Percentiles rank a stretch among this genome's conserved stretches.
Conservation (phyloP, 2,888 invertebrate species). For the Sycophila texana region DNA sequence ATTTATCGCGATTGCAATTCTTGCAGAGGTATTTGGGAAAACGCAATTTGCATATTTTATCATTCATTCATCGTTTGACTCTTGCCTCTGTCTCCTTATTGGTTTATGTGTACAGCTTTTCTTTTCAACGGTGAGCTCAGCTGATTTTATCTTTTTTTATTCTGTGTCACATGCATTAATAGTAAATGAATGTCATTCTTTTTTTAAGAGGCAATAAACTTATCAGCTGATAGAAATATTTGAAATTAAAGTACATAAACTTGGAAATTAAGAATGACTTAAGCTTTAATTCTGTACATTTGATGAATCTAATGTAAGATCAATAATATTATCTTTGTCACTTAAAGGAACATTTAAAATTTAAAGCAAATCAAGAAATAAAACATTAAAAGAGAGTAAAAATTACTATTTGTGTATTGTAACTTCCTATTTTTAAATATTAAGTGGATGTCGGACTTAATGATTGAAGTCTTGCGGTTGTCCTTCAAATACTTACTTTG, state of each 20-base stretch:
- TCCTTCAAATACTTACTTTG: conserved; percentile 47
- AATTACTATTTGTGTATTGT: too few species aligned
- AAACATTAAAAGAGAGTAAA: too few species aligned
- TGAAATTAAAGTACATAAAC: too few species aligned
- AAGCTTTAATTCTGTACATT: too few species aligned
- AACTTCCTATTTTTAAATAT: background rate
- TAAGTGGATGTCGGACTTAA: background rate
- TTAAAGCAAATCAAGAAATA: too few species aligned
- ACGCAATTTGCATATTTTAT: conserved; percentile 15
- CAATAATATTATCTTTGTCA: too few species aligned
- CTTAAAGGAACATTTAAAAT: too few species aligned
- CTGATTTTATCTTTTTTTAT: conserved; percentile 11
- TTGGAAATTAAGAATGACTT: background rate
- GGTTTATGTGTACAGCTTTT: background rate
- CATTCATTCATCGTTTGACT: background rate
- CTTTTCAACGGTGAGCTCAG: background rate
- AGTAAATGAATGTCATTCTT: too few species aligned
- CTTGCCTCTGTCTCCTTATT: conserved; percentile 20
- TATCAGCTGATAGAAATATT: too few species aligned
- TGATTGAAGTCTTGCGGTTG: conserved; percentile 17
- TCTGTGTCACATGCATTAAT: background rate
- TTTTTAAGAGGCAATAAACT: too few species aligned
- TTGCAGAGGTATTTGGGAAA: conserved; percentile 25
- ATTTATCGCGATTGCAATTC: conserved; percentile 23
- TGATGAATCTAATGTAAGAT: too few species aligned